phyloP scores from a whole-genome alignment of 2,113 vertebrate species.

The Promerops cafer region DNA sequence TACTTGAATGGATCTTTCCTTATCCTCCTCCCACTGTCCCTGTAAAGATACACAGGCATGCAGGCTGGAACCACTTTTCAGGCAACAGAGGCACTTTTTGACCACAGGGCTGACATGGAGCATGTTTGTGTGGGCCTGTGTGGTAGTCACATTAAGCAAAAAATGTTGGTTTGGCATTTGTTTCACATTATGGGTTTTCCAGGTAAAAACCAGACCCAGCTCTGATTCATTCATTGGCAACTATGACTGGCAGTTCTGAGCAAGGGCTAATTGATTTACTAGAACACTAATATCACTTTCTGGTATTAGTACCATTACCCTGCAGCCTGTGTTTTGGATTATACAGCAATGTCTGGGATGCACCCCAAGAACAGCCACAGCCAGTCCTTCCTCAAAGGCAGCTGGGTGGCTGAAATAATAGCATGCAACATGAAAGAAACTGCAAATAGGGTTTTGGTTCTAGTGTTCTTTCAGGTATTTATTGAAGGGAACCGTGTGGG shows the following conservation, averaged over 20 bases:
- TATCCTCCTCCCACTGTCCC: accelerated
- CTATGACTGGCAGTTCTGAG: background rate
- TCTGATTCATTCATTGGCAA: background rate
- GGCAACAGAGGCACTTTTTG: background rate
- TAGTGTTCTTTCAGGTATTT: background rate
- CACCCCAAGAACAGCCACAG: background rate
- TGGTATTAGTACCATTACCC: background rate
- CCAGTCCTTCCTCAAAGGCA: background rate
- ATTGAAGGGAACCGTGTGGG: background rate
- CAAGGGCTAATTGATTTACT: background rate
- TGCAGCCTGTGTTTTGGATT: background rate
- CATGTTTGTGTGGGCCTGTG: background rate
- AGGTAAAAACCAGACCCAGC: background rate
- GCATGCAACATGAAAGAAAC: background rate
- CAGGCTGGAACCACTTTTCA: background rate
- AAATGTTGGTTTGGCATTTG: background rate
- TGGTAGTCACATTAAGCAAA: background rate
- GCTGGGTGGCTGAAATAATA: background rate
- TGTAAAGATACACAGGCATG: background rate
- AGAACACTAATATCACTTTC: background rate
- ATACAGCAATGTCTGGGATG: background rate
- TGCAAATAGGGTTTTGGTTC: background rate
- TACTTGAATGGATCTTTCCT: background rate
- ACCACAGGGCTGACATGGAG: background rate
- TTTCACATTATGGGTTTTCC: background rate